A percentile compares a stretch with the other conserved stretches of the same genome.
These are phyloP conservation scores for Scatophagus argus DNA, from an alignment of 2,113 vertebrate genomes.

Conservation along the genomic window DNA sequence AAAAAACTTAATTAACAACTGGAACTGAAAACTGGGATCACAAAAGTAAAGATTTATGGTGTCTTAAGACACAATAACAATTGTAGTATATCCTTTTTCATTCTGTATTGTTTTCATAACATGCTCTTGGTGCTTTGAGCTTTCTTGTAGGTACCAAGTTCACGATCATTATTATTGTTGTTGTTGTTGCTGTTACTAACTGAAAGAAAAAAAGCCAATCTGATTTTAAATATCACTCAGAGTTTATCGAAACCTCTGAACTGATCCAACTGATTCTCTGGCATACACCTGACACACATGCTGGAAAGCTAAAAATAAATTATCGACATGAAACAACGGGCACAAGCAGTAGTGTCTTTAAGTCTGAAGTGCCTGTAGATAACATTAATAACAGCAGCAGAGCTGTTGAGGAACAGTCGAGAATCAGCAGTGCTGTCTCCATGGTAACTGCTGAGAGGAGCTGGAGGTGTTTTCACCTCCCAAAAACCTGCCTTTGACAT, in stretches of 20 bases:
- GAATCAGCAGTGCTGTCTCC: slow-evolving; percentile 70
- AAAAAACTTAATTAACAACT: not conserved
- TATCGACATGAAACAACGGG: slow-evolving; percentile 1
- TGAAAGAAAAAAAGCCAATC: not conserved
- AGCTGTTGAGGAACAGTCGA: slow-evolving; percentile 42
- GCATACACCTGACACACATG: not conserved
- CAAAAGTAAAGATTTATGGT: not conserved
- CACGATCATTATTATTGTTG: too few relatives aligned
- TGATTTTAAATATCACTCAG: not conserved
- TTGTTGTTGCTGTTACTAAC: too few relatives aligned
- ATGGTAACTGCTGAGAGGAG: slow-evolving; percentile 74
- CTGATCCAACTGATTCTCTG: not conserved
- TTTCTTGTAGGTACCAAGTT: too few relatives aligned
- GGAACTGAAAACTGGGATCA: not conserved
- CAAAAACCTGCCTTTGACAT: slow-evolving; percentile 74
- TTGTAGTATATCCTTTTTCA: too few relatives aligned
- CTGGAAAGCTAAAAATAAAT: not conserved
- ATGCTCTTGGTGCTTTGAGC: too few relatives aligned
- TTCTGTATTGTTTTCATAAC: too few relatives aligned
- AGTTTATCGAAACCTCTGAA: not conserved
- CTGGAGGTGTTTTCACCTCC: slow-evolving; percentile 64
- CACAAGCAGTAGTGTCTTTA: not conserved
- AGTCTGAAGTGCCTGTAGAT: slow-evolving; percentile 35
- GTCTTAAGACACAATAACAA: not conserved
- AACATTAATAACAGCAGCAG: slow-evolving; percentile 40